Base-by-base conservation (phyloP, 2,888 invertebrate genomes). In the Zhuqinia jingwanae region DNA sequence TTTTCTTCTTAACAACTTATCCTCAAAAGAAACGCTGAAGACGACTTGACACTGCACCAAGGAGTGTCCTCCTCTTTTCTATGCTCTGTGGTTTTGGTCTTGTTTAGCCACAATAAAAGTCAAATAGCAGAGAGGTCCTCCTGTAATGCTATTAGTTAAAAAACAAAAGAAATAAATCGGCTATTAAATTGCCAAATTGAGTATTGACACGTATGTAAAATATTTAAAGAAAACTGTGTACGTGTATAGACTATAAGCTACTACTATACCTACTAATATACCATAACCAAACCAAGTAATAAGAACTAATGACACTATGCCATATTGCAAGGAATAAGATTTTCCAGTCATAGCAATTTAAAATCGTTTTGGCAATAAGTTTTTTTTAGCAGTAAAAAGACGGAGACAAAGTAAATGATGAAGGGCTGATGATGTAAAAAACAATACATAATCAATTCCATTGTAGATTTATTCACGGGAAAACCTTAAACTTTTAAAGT, bases 371-470 rank as follows among this genome's bases (percentile, higher is more conserved):
- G 65, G 65, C 65, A 45, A 68, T 30, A 63, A 63, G 36, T 63
- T 15, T n/a, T n/a, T n/a, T 15, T 13, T 2, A 68, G 65, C 36
- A 68, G 20, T 42, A 25, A 17, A 25, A 2, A 15, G 47, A 50
- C 10, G 3, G 10, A n/a, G 36, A 36, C 36, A 36, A 3, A 36
- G 36, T 2, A 11, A 17, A 70, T 47, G 50, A 47, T 70, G n/a
- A 50, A 25, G 47, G 27, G 68, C 11, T 47, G 70, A 50, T 70
- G 47, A 50, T 70, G 70, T 70, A 45, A 45, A 27, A 47, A 22
- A 47, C 70, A 68, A 45, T 68, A 47, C 50, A 70, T 70, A 22
- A 70, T 45, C 22, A 68, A 68, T 45, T 68, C 45, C 13, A 68
- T 68, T 68, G 22, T 68, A n/a, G 10, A 27, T 36, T 25, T 47